Base-by-base conservation (phyloP, 2,797 vertebrate species). In the Apogon hyalosoma region DNA sequence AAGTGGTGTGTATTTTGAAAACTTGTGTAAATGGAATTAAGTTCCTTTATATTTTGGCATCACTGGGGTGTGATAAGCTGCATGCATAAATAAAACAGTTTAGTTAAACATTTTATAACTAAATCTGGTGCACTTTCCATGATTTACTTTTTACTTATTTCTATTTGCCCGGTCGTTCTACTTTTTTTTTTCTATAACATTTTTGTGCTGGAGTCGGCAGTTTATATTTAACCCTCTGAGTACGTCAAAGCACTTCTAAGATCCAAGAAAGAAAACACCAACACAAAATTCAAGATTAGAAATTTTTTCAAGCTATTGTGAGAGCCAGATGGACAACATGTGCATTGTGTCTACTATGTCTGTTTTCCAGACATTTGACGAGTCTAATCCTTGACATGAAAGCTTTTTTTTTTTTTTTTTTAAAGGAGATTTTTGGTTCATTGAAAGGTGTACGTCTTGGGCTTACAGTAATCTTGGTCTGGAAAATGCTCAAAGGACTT, bases 221-320 rank as follows among this genome's bases (percentile, higher is more conserved):
- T 92, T 93, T 91, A 94, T 93, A 94, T 96, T 97, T 96, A 97
- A 96, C 96, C 96, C 97, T 98, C 96, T 97, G 96, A 97, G 96
- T 97, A 97, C 96, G 95, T 90, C 90, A 89, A 96, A 96, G 95
- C 95, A 96, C 95, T 96, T 97, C 95, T 85, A 92, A 90, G 63
- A 94, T 94, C 92, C 93, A 42, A 12, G 21, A 28, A 43, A 9
- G 33, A 36, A 87, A 91, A 86, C 79, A 82, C 71, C 50, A 60
- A 82, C 73, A 77, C 33, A 43, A 75, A 63, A 84, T 83, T 70
- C 71, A 38, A 73, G 48, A 85, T 85, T 77, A 82, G 74, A 79
- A 87, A 86, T n/a, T n/a, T n/a, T n/a, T n/a, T n/a, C n/a, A n/a
- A n/a, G n/a, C n/a, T n/a, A n/a, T n/a, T n/a, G n/a, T n/a, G n/a